These are phyloP conservation scores for Crotalus horridus DNA, from an alignment of 2,113 vertebrate genomes.

Conservation along the genomic window DNA sequence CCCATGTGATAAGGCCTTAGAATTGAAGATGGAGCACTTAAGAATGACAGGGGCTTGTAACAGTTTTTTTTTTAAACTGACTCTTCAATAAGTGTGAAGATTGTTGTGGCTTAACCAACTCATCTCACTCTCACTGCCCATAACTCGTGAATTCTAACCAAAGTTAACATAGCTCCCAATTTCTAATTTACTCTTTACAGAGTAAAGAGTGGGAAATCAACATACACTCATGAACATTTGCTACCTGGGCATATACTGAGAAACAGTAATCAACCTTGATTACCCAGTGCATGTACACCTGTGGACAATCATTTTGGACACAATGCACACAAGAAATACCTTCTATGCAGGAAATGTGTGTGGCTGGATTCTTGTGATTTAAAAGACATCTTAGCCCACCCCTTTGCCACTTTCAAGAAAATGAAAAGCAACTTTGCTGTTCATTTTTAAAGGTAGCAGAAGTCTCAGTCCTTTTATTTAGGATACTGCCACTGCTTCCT, in stretches of 20 bases:
- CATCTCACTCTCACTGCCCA: neutral
- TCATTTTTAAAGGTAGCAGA: constrained; percentile 72
- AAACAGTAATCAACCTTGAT: neutral
- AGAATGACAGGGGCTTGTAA: constrained; percentile 19
- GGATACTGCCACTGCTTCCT: constrained; percentile 69
- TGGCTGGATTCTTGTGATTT: constrained; percentile 49
- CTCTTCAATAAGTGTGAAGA: constrained; percentile 1
- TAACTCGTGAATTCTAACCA: constrained; percentile 19
- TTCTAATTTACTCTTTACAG: neutral
- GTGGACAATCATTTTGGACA: neutral
- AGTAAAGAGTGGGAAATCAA: neutral
- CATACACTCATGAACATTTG: neutral
- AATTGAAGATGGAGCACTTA: neutral
- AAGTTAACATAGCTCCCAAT: neutral
- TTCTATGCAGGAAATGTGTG: constrained; percentile 10
- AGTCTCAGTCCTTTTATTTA: constrained; percentile 82
- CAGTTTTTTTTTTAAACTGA: constrained; percentile 24
- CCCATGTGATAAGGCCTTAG: neutral
- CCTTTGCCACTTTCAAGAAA: constrained; percentile 70
- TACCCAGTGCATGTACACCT: neutral
- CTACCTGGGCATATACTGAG: neutral
- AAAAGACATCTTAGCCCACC: constrained; percentile 50
- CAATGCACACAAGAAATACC: neutral
- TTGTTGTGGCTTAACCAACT: neutral
- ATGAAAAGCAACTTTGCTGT: constrained; percentile 76